phyloP scores from a whole-genome alignment of 2,888 invertebrate genomes.

The Apocheima hispidaria region DNA sequence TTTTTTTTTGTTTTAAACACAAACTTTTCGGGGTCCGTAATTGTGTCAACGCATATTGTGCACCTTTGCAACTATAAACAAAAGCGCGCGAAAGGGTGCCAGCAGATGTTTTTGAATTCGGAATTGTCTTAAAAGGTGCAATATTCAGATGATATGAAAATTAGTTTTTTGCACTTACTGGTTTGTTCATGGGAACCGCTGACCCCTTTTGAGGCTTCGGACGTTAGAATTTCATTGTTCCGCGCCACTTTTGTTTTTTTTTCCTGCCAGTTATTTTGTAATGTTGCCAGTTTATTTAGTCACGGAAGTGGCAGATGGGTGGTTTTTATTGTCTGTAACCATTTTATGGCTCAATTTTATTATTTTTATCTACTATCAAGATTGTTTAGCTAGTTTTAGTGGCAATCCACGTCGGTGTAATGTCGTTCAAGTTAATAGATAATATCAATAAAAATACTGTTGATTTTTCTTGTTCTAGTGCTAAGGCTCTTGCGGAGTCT shows the following conservation, averaged over 20 bases:
- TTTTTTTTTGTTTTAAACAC: slow-evolving; percentile 81
- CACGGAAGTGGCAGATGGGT: slow-evolving; percentile 56
- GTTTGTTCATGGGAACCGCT: slow-evolving; percentile 73
- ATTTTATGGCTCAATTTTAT: slow-evolving; percentile 28
- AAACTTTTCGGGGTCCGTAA: slow-evolving; percentile 68
- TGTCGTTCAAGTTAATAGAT: neutral
- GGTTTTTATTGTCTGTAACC: slow-evolving; percentile 40
- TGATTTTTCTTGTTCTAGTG: neutral
- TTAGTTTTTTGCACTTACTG: slow-evolving; percentile 71
- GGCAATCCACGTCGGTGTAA: slow-evolving; percentile 8
- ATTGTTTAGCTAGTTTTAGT: slow-evolving; percentile 35
- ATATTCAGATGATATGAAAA: slow-evolving; percentile 72
- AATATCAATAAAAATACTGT: neutral
- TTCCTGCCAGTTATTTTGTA: slow-evolving; percentile 64
- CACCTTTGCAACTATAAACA: slow-evolving; percentile 73
- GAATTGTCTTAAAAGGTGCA: slow-evolving; percentile 82
- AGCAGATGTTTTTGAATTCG: slow-evolving; percentile 69
- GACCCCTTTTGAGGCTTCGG: slow-evolving; percentile 70
- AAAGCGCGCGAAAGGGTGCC: slow-evolving; percentile 59
- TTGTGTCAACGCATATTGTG: slow-evolving; percentile 82
- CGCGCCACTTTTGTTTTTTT: slow-evolving; percentile 65
- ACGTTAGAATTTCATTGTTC: slow-evolving; percentile 65
- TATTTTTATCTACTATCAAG: slow-evolving; percentile 25
- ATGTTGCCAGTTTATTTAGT: slow-evolving; percentile 53
- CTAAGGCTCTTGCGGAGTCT: too few relatives aligned